Evolutionary conservation across 37 sponge, comb jelly and placozoan species (phyloP).

Genomic region (Halichondria panicea): DNA sequence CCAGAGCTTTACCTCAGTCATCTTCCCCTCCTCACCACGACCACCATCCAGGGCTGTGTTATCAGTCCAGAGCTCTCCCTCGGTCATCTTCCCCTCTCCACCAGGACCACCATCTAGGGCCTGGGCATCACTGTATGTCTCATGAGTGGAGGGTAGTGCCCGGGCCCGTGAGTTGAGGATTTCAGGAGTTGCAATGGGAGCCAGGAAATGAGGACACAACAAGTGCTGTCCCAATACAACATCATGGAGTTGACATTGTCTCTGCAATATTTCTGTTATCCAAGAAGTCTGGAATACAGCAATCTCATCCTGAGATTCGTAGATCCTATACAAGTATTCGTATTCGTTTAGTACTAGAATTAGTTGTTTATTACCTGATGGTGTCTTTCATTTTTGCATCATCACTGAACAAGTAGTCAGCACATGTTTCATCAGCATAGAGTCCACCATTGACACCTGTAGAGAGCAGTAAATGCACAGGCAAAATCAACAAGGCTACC

Average conservation of each 20-base stretch:
- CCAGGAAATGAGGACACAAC: constrained; percentile 11
- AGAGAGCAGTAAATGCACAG: not conserved
- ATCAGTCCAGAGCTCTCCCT: no score
- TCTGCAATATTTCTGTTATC: constrained; percentile 29
- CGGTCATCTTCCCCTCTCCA: not conserved
- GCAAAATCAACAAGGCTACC: not conserved
- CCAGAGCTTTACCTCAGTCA: no score
- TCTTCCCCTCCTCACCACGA: no score
- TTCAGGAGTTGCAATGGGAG: no score
- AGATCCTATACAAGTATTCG: no score
- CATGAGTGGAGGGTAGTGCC: not conserved
- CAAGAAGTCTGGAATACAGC: constrained; percentile 36
- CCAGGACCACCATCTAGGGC: not conserved
- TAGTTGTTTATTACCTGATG: constrained; percentile 10
- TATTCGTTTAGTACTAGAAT: not conserved
- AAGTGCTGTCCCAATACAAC: constrained; percentile 29
- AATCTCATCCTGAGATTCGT: constrained; percentile 12
- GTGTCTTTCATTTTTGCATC: constrained; percentile 41
- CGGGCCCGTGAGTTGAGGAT: not conserved
- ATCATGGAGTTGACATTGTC: not conserved
- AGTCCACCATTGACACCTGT: constrained; percentile 46
- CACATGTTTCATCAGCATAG: constrained; percentile 3
- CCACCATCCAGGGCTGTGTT: no score
- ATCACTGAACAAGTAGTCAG: constrained; percentile 65
- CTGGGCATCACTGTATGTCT: not conserved